A percentile compares a stretch with the other conserved stretches of the same genome.
Conservation (phyloP, 2,113 vertebrate species). For the Epinephelus fuscoguttatus region DNA sequence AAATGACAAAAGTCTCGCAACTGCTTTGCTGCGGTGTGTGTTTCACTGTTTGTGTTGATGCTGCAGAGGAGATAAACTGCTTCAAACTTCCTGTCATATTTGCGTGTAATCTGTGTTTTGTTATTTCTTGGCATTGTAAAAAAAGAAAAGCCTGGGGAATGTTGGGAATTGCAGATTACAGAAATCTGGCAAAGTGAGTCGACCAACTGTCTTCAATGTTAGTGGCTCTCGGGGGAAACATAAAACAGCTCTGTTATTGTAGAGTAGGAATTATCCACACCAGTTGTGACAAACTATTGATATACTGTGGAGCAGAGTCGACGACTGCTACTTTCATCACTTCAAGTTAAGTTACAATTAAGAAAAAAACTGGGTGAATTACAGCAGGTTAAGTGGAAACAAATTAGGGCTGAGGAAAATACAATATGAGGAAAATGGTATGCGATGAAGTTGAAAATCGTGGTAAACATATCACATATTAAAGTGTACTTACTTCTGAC, state of each 20-base stretch:
- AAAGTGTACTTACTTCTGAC: too few relatives aligned
- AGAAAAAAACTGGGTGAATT: constrained; percentile 16
- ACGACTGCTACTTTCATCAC: constrained; percentile 4
- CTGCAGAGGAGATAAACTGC: background rate
- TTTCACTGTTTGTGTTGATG: constrained; percentile 4
- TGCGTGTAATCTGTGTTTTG: constrained; percentile 39
- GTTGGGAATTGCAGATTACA: constrained; percentile 16
- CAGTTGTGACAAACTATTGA: constrained; percentile 44
- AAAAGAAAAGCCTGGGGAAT: constrained; percentile 19
- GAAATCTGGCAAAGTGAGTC: constrained; percentile 46
- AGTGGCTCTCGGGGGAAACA: constrained; percentile 33
- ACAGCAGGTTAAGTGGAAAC: constrained; percentile 26
- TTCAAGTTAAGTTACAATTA: constrained; percentile 13
- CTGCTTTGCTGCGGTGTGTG: constrained; percentile 5
- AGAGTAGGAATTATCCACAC: constrained; percentile 45
- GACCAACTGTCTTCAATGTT: constrained; percentile 30
- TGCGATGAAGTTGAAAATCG: too few relatives aligned
- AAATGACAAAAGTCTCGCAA: constrained; percentile 23
- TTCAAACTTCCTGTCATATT: background rate
- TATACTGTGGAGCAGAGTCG: background rate
- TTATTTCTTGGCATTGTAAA: constrained; percentile 35
- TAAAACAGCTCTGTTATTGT: constrained; percentile 55
- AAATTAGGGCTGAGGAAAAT: background rate
- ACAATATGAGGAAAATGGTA: too few relatives aligned
- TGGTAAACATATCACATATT: too few relatives aligned